phyloP scores from a whole-genome alignment of 2,113 vertebrate genomes.

The Tragelaphus imberbis region DNA sequence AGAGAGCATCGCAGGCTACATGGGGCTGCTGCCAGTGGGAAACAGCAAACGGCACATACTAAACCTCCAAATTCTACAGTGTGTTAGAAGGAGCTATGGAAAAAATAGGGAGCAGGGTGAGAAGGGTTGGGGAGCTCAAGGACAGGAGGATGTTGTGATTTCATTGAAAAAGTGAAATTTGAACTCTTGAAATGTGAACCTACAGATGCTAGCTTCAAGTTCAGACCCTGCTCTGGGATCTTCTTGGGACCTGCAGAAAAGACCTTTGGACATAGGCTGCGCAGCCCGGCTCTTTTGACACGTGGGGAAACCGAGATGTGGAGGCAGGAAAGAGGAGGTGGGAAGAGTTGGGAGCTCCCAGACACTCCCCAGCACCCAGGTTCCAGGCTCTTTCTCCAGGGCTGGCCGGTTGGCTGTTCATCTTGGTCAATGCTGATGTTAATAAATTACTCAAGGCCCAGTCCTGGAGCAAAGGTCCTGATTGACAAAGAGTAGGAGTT shows the following conservation, averaged over 20 bases:
- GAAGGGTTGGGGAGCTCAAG: not conserved
- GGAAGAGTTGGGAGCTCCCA: not conserved
- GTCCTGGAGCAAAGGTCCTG: slow-evolving; percentile 66
- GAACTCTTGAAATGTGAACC: not conserved
- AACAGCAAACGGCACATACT: not conserved
- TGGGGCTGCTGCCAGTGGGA: not conserved
- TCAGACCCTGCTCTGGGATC: not conserved
- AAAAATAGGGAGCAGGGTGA: not conserved
- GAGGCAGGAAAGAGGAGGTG: not conserved
- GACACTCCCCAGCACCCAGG: not conserved
- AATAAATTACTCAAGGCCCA: slow-evolving; percentile 60
- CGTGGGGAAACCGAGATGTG: not conserved
- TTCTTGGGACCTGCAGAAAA: not conserved
- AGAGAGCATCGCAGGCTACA: not conserved
- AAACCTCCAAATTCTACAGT: not conserved
- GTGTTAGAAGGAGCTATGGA: not conserved
- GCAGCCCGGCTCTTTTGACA: not conserved
- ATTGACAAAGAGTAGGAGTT: not conserved
- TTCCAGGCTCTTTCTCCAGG: not conserved
- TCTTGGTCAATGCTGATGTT: slow-evolving; percentile 42
- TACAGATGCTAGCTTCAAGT: not conserved
- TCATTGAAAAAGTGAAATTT: not conserved
- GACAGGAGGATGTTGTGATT: not conserved
- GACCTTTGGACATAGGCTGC: not conserved
- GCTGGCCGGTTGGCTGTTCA: not conserved